Percentiles rank a stretch among this genome's conserved stretches.
These are phyloP conservation scores for Orthochromis malagaraziensis DNA, from an alignment of 2,113 vertebrate genomes.

Conservation along the genomic window DNA sequence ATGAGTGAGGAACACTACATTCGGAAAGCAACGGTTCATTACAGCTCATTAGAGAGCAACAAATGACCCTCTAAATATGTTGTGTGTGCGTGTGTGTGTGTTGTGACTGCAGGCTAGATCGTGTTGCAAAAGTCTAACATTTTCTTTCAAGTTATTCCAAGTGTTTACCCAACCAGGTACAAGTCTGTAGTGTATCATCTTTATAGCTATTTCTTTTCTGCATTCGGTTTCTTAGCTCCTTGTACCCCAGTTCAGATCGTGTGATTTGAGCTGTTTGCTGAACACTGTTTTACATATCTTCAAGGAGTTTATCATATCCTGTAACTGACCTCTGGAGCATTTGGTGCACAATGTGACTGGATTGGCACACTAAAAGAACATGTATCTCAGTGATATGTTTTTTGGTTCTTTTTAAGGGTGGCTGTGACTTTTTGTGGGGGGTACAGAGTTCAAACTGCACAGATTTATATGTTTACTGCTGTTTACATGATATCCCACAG, in stretches of 20 bases:
- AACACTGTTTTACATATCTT: background rate
- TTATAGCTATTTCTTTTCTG: background rate
- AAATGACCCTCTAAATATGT: background rate
- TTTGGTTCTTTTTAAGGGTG: background rate
- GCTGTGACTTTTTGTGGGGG: background rate
- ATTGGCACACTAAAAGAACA: background rate
- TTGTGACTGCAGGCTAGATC: background rate
- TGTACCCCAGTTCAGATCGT: background rate
- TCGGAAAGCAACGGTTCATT: background rate
- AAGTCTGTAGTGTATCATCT: background rate
- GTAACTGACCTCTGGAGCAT: background rate
- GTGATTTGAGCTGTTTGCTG: background rate
- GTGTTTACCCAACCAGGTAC: background rate
- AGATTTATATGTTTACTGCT: background rate
- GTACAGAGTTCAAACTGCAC: background rate
- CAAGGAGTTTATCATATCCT: background rate
- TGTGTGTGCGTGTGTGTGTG: background rate
- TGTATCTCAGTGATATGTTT: background rate
- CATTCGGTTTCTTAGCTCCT: background rate
- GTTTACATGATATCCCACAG: background rate
- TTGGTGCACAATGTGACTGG: background rate
- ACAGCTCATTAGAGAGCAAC: background rate
- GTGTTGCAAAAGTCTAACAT: background rate
- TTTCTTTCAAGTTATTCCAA: background rate
- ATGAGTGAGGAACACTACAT: background rate